Percentiles rank a stretch among this genome's conserved stretches.
These are phyloP conservation scores for Motacilla alba DNA, from an alignment of 2,113 vertebrate species.

Conservation along the genomic window DNA sequence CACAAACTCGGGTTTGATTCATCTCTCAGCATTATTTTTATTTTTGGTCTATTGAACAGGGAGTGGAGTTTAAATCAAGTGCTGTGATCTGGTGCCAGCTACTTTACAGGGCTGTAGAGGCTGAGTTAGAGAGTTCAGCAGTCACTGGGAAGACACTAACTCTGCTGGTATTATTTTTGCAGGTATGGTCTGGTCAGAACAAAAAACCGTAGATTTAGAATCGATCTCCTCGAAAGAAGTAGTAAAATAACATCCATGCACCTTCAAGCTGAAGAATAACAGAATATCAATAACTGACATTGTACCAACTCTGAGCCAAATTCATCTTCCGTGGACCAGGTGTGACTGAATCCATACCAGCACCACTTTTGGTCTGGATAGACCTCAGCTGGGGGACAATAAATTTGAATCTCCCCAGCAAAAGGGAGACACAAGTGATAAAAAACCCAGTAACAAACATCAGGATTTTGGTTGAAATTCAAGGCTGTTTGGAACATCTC, in stretches of 20 bases:
- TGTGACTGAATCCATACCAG: background rate
- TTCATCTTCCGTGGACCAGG: background rate
- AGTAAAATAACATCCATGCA: background rate
- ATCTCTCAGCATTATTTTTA: constrained; percentile 15
- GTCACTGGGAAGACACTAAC: background rate
- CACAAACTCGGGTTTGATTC: background rate
- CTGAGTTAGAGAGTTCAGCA: background rate
- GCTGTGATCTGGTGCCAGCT: constrained; percentile 31
- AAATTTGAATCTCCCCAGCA: background rate
- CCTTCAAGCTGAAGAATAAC: background rate
- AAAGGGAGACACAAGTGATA: background rate
- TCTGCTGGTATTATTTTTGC: constrained; percentile 10
- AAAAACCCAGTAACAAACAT: background rate
- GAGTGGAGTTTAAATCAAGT: constrained; percentile 38
- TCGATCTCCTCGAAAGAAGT: background rate
- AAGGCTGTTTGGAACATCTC: background rate
- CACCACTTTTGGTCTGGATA: background rate
- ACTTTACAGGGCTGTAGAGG: background rate
- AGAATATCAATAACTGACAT: background rate
- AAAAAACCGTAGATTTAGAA: background rate
- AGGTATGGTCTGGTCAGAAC: background rate
- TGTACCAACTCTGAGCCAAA: background rate
- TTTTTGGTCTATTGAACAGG: constrained; percentile 19
- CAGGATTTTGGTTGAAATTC: background rate
- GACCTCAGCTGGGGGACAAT: background rate